Evolutionary conservation across 1,140 invertebrate species (phyloP).

Genomic region (Aphidius gifuensis): DNA sequence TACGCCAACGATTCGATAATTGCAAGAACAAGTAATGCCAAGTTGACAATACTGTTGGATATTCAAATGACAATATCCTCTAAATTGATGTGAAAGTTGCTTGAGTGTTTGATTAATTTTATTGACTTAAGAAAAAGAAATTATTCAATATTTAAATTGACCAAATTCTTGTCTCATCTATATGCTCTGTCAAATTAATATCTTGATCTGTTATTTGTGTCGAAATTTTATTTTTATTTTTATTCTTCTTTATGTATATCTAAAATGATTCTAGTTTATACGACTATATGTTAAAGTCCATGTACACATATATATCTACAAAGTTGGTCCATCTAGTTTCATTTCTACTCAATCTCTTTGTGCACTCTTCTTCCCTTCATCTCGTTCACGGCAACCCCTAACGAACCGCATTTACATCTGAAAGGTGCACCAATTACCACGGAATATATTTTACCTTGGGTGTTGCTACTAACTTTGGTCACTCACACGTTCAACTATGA

Average conservation of each 20-base stretch:
- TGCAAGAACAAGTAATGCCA: constrained; percentile 26
- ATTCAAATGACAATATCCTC: too few species aligned
- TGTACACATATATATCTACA: background rate
- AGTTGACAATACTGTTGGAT: background rate
- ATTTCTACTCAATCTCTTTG: constrained; percentile 17
- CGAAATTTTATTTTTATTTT: too few species aligned
- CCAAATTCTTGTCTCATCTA: too few species aligned
- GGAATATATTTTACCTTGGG: constrained; percentile 41
- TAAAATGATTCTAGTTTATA: too few species aligned
- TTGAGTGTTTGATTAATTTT: too few species aligned
- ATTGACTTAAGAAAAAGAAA: too few species aligned
- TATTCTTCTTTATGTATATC: too few species aligned
- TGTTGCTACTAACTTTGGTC: background rate
- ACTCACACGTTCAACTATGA: background rate
- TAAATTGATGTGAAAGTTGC: too few species aligned
- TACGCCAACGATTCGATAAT: constrained; percentile 25
- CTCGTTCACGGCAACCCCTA: constrained; percentile 33
- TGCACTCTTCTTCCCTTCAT: constrained; percentile 23
- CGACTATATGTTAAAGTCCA: background rate
- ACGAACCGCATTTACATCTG: constrained; percentile 51
- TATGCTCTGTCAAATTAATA: too few species aligned
- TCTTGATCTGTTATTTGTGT: too few species aligned
- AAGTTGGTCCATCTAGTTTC: constrained; percentile 6
- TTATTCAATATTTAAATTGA: too few species aligned
- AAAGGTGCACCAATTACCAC: constrained; percentile 46